Evolutionary conservation across 92 coral and sea anemone genomes (phyloP), one percentile per base, ranked within the genome.

Genomic region (Actinernus sp.): DNA sequence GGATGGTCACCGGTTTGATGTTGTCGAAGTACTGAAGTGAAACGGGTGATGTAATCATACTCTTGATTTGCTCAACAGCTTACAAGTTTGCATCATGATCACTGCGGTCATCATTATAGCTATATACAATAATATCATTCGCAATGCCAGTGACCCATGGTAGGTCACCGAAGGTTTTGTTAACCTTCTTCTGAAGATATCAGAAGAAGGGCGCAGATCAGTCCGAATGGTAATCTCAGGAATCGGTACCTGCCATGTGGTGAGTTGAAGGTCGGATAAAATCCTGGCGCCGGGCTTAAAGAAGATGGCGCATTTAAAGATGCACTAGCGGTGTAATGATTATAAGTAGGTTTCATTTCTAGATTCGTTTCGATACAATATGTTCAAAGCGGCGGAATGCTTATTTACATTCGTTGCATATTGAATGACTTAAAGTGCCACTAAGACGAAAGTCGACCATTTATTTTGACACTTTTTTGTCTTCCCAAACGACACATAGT

Each of bases 101-200:
- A 23, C 49, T 38, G 19, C 23, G 59, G 59, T 68, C 58, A 19
- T 26, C 48, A 34, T 6, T 34, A 14, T 6, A 14, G 8, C 95
- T 89, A 50, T 44, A 73, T 8, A 78, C 77, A 21, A 85, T 44
- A 53, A 78, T 83, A 39, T 83, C 90, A 24, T 76, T 71, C 4
- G 81, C 63, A 26, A 78, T 78, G n/a, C 86, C 86, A 1, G 85
- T 70, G 30, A 84, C 81, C 12, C 86, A 65, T 18, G 41, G 81
- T 34, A 85, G 61, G 61, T 72, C 92, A 7, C 81, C 87, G 43
- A 86, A 74, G 50, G 84, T 74, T 54, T 86, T 84, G 24, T 86
- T 70, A 9, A 86, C 83, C 48, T 79, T 86, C 57, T 64, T 60
- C 53, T 86, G 87, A 74, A 86, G 79, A 39, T n/a, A n/a, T n/a